phyloP scores from a whole-genome alignment of 2,113 vertebrate genomes.

The Empidonax alnorum region DNA sequence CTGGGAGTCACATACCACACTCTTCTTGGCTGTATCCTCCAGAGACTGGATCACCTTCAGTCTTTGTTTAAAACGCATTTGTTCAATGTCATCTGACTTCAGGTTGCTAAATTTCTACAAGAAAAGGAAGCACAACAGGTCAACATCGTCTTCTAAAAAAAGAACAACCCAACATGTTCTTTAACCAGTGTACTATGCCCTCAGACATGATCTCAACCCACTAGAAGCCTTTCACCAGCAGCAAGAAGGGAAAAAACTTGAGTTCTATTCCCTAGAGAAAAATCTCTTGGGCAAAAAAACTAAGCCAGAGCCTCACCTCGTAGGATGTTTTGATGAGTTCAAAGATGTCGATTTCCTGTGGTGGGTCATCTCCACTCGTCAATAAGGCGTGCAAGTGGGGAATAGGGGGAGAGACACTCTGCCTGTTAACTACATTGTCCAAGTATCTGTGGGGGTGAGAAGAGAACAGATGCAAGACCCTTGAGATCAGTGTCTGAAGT shows the following conservation, averaged over 20 bases:
- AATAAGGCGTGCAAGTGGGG: constrained; percentile 91
- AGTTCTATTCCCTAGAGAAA: constrained; percentile 6
- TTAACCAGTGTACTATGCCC: not conserved
- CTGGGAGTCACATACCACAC: constrained; percentile 84
- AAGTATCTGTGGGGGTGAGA: constrained; percentile 81
- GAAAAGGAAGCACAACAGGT: constrained; percentile 14
- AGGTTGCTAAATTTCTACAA: constrained; percentile 89
- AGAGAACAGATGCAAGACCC: not conserved
- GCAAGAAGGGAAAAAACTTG: not conserved
- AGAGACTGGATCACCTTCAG: constrained; percentile 97
- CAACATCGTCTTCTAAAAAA: not conserved
- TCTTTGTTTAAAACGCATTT: constrained; percentile 98
- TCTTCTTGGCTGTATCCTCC: constrained; percentile 95
- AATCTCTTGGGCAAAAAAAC: not conserved
- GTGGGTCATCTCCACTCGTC: constrained; percentile 87
- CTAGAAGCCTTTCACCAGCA: not conserved
- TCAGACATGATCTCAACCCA: not conserved
- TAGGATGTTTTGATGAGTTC: constrained; percentile 93
- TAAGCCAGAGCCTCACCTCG: constrained; percentile 77
- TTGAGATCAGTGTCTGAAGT: not conserved
- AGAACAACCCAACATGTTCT: not conserved
- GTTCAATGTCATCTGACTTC: constrained; percentile 91
- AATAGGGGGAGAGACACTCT: constrained; percentile 87
- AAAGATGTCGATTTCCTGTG: constrained; percentile 89
- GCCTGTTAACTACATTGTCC: constrained; percentile 93